phyloP scores from a whole-genome alignment of 2,797 vertebrate genomes.

The Notolabrus celidotus region DNA sequence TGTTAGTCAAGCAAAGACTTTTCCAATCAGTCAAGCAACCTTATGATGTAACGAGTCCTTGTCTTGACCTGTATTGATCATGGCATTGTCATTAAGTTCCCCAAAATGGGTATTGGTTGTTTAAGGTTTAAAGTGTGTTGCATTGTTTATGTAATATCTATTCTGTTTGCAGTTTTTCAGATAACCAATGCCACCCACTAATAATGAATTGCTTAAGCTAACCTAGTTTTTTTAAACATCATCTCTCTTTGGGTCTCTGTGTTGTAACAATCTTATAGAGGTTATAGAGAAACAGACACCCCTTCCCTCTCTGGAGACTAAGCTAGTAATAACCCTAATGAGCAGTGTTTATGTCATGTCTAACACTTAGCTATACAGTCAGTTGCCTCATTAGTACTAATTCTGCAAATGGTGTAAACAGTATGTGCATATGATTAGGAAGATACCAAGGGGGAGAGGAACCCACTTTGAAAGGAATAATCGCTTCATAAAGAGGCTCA shows the following conservation, averaged over 20 bases:
- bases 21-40: not conserved
- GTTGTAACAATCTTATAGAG: constrained; percentile 11
- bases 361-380: constrained; percentile 67
- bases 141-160: not conserved
- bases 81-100: not conserved
- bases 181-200: not conserved
- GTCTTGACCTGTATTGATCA: not conserved
- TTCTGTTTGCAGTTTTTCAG: not conserved
- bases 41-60: too few relatives aligned
- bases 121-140: not conserved
- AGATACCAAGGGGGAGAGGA: constrained; percentile 18
- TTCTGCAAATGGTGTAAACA: constrained; percentile 62
- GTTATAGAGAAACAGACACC: constrained; percentile 25
- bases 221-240: not conserved
- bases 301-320: constrained; percentile 35
- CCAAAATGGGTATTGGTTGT: not conserved
- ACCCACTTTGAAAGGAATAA: constrained; percentile 53
- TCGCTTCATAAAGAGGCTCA: constrained; percentile 48
- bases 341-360: constrained; percentile 70
- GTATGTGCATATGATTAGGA: constrained; percentile 69
- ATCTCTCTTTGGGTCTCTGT: not conserved
- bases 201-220: not conserved
- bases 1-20: not conserved
- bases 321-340: constrained; percentile 70
- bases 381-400: constrained; percentile 76